Evolutionary conservation across 2,888 invertebrate species (phyloP), one percentile per base, ranked within the genome.

Genomic region (Anagyrus pseudococci): DNA sequence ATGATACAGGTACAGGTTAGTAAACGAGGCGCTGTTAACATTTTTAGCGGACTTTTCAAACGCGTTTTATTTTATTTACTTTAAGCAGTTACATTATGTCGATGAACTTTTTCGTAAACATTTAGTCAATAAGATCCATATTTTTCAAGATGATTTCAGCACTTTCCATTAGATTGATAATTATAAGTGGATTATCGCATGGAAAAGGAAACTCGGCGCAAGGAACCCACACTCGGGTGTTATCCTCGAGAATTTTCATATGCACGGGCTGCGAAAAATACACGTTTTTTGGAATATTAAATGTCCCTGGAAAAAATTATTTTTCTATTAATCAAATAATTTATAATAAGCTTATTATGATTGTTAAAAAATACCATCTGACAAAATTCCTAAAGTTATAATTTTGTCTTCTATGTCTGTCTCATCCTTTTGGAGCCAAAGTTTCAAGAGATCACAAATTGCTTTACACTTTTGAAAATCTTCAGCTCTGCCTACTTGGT

Each of bases 201-300:
- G 73, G 73, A 52, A 69, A 47, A 43, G 73, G 73, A 61, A 73
- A 73, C 43, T 70, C 65, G n/a, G 29, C 17, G 17, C 65, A 73
- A 29, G 73, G 73, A 13, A 66, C 47, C 73, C 72, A 73, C 19
- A 62, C 10, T 23, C 69, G 66, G 1, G 70, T 65, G 19, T 69
- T 58, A 63, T 73, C 67, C 49, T 61, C 49, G 6, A 57, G 59
- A 29, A 61, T 46, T 62, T 68, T 63, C 10, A 73, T 62, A 66
- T 66, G 46, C 2, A 70, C 83, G 6, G 87, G 87, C 75, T 87
- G 87, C 1, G 87, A 87, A 78, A 87, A 86, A 48, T 82, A 76
- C 8, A 87, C 81, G 47, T 84, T 79, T 63, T 83, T 80, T 2
- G 82, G 79, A 66, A 87, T 81, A 53, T 84, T 85, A 76, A 85